phyloP scores from a whole-genome alignment of 2,113 vertebrate genomes.

The Syrmaticus mikado region DNA sequence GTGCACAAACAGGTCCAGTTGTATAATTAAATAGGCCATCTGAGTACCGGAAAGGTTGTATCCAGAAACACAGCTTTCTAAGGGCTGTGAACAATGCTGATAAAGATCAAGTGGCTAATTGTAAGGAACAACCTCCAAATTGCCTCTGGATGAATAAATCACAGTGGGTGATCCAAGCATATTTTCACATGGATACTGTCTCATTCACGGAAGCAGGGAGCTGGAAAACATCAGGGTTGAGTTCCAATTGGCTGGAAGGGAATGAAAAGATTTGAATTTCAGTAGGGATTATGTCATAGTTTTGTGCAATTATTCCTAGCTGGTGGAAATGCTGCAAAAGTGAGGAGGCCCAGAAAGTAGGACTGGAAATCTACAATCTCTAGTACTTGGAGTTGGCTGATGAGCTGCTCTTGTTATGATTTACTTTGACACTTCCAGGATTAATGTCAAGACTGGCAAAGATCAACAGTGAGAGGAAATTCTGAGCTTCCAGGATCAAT shows the following conservation, averaged over 20 bases:
- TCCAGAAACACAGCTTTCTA: conserved; percentile 69
- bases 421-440: background rate
- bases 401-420: background rate
- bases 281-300: conserved; percentile 54
- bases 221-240: conserved; percentile 60
- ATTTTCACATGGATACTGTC: conserved; percentile 75
- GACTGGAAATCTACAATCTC: background rate
- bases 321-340: conserved; percentile 43
- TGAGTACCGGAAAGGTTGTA: conserved; percentile 70
- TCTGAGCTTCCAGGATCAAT: background rate
- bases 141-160: conserved; percentile 77
- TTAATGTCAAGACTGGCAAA: background rate
- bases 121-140: conserved; percentile 76
- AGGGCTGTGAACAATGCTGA: conserved; percentile 76
- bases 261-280: conserved; percentile 73
- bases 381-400: background rate
- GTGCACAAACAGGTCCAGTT: conserved; percentile 35
- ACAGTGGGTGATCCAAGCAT: conserved; percentile 77
- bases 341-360: background rate
- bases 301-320: conserved; percentile 64
- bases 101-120: conserved; percentile 83
- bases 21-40: conserved; percentile 73
- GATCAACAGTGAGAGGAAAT: background rate
- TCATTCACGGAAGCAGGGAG: conserved; percentile 71
- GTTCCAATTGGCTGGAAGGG: conserved; percentile 73